Evolutionary conservation across 2,113 vertebrate species (phyloP).

Genomic region (Xerus inauris): DNA sequence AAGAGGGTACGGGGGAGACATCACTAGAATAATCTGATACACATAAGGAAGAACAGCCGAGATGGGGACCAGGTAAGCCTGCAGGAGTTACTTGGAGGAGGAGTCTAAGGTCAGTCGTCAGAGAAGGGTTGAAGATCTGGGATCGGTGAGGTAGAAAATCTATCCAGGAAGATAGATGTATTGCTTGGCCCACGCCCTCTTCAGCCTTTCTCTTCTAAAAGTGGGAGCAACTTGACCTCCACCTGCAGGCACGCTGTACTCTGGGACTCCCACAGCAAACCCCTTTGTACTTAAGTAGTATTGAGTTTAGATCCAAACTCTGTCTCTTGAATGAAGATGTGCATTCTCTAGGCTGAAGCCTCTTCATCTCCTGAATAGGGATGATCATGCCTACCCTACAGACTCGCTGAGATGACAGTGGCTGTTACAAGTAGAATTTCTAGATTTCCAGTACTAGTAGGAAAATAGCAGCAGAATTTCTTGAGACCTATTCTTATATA

Average conservation of each 20-base stretch:
- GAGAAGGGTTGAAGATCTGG: background rate
- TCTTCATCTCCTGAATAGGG: background rate
- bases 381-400: background rate
- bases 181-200: background rate
- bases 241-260: background rate
- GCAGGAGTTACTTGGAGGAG: background rate
- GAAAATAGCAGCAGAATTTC: background rate
- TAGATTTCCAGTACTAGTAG: background rate
- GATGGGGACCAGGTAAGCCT: background rate
- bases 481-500: background rate
- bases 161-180: fast-evolving
- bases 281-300: background rate
- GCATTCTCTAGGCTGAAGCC: background rate
- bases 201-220: background rate
- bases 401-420: background rate
- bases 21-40: background rate
- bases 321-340: background rate
- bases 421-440: background rate
- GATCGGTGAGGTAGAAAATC: background rate
- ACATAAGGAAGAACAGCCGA: background rate
- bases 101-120: background rate
- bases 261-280: background rate
- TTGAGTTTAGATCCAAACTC: background rate
- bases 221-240: too few relatives aligned
- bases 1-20: background rate